These are phyloP conservation scores for Stenichneumon culpator DNA, from an alignment of 2,888 invertebrate species.

Conservation along the genomic window DNA sequence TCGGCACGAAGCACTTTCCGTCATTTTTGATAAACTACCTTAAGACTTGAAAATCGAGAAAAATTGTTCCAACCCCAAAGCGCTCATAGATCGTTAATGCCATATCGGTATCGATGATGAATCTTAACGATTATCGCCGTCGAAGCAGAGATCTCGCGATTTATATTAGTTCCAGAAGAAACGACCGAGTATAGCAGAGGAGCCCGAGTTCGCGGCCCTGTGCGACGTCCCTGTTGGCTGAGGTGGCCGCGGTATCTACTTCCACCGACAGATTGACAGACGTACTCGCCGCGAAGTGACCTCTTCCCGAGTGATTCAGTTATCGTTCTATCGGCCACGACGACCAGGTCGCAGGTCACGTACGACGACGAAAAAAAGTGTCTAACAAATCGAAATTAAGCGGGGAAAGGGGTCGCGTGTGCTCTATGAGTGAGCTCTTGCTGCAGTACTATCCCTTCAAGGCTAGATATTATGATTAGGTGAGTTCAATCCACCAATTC, in stretches of 20 bases:
- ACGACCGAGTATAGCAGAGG: constrained; percentile 56
- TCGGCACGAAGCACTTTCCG: too few species aligned
- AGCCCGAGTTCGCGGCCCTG: constrained; percentile 75
- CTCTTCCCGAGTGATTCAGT: constrained; percentile 83
- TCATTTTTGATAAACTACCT: too few species aligned
- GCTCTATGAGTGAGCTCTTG: constrained; percentile 77
- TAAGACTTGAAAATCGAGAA: neutral
- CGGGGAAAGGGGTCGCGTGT: constrained; percentile 60
- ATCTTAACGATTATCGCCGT: neutral
- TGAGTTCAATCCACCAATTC: constrained; percentile 73
- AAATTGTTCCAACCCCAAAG: neutral
- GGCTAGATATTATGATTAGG: constrained; percentile 84
- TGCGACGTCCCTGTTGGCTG: constrained; percentile 57
- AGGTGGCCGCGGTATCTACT: constrained; percentile 69
- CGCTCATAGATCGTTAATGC: too few species aligned
- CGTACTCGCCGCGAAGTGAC: constrained; percentile 81
- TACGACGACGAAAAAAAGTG: constrained; percentile 47
- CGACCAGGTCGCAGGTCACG: constrained; percentile 76
- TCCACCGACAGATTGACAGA: constrained; percentile 82
- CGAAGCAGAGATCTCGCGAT: neutral
- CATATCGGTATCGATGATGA: neutral
- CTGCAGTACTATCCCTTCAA: constrained; percentile 74
- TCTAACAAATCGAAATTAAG: constrained; percentile 70
- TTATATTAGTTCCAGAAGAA: neutral
- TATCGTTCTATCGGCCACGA: constrained; percentile 81